Conservation (phyloP, 2,797 vertebrate species). For the Peromyscus melanophrys region DNA sequence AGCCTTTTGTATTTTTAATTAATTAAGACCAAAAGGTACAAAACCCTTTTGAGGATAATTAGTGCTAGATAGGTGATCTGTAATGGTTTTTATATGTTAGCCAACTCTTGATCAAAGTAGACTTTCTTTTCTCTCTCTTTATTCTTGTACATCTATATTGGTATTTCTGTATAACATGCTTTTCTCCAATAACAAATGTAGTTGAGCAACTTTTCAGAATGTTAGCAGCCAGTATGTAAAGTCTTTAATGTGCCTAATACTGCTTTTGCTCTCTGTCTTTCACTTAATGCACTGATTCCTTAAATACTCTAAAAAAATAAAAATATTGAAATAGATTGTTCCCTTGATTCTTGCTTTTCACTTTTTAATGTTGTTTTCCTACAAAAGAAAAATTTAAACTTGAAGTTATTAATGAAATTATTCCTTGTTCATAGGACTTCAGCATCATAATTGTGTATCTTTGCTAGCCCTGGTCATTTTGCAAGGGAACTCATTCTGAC, state of each 20-base stretch:
- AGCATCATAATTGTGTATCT: neutral
- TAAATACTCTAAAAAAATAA: neutral
- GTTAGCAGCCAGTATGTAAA: neutral
- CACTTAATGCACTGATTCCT: neutral
- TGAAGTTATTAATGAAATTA: neutral
- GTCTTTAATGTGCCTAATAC: neutral
- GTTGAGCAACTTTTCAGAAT: neutral
- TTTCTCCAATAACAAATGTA: neutral
- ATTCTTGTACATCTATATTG: neutral
- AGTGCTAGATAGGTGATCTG: neutral
- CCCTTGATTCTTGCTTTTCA: neutral
- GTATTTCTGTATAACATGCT: no score
- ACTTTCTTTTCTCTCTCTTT: no score
- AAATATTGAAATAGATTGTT: neutral
- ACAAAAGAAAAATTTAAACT: neutral
- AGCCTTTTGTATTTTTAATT: neutral
- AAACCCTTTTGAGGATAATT: neutral
- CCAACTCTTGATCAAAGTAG: neutral
- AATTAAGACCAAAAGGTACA: neutral
- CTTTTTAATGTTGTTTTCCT: neutral
- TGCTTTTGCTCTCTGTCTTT: neutral
- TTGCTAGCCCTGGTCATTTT: neutral
- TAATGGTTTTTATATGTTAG: neutral
- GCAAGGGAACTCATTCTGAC: neutral
- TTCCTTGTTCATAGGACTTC: neutral